Conservation (phyloP, 2,113 vertebrate species). For the Sander lucioperca region DNA sequence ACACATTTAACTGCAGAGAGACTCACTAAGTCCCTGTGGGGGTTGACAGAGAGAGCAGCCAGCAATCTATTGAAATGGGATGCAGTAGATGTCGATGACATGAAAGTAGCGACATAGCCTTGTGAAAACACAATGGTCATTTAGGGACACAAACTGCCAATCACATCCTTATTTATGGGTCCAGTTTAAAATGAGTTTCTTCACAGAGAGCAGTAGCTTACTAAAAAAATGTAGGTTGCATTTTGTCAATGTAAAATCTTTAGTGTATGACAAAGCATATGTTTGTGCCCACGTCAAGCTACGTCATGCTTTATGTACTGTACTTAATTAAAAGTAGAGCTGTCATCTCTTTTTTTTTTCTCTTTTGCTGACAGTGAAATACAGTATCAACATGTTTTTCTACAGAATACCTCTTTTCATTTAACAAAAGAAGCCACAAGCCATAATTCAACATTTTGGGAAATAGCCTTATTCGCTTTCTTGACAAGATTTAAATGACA, state of each 20-base stretch:
- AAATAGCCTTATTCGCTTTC: neutral
- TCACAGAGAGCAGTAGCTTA: neutral
- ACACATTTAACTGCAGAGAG: slow-evolving; percentile 34
- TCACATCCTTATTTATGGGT: slow-evolving; percentile 42
- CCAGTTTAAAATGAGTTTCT: slow-evolving; percentile 1
- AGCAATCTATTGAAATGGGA: slow-evolving; percentile 54
- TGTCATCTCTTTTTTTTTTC: neutral
- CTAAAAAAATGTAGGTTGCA: slow-evolving; percentile 2
- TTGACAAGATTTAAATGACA: neutral
- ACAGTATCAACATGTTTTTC: neutral
- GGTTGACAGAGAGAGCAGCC: slow-evolving; percentile 66
- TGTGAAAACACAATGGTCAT: slow-evolving; percentile 58
- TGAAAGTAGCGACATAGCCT: slow-evolving; percentile 36
- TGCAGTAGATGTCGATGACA: slow-evolving; percentile 29
- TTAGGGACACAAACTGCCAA: slow-evolving; percentile 63
- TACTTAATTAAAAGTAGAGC: neutral
- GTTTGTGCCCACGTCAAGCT: neutral
- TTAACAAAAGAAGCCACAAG: neutral
- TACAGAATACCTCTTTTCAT: neutral
- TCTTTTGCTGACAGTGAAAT: neutral
- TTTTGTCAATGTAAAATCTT: slow-evolving; percentile 13
- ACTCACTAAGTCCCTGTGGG: slow-evolving; percentile 46
- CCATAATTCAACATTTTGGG: neutral
- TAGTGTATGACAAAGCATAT: neutral
- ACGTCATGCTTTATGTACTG: neutral